Evolutionary conservation across 2,797 vertebrate species (phyloP), one percentile per base, ranked within the genome.

Genomic region (Amphiprion clarkii): DNA sequence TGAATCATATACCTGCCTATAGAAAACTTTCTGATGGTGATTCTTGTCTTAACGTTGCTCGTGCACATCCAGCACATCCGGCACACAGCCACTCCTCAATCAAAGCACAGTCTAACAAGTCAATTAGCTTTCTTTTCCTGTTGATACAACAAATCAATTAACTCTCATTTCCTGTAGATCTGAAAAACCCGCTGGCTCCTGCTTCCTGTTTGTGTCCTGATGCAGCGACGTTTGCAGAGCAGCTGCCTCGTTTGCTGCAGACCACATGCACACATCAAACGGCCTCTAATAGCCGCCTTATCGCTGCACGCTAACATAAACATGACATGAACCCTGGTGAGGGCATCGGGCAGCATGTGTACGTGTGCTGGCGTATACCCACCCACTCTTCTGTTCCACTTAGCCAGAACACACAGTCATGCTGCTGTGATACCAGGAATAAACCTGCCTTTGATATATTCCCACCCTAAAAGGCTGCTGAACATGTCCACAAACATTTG

Each of bases 81-180:
- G 69, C 53, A 46, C 71, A 14, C 54, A 17, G 40, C 42, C 62
- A 17, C 62, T 76, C 60, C 53, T 49, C 76, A 84, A 88, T 88
- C 78, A 88, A 88, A 91, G 80, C 46, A 13, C 70, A 76, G 78
- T 78, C 77, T 73, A 87, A 78, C 79, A 73, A 79, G 84, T 78
- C 85, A 86, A 74, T 86, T 86, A 81, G 79, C 63, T 64, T 73
- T 78, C 67, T 52, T 73, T 91, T 92, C 90, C 92, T 92, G 89
- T 89, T 90, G 84, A 89, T 84, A 62, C 10, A 88, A 76, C 92
- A 87, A 83, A 90, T 84, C 88, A 89, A 90, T 90, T 92, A 90
- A 71, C 78, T 72, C 81, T 88, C 85, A 91, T 93, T 92, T 92
- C 90, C 90, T 86, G 82, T 73, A 81, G 76, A 81, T 89, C 87